A percentile compares a stretch with the other conserved stretches of the same genome.
phyloP scores from a whole-genome alignment of 2,113 vertebrate species.

The Aegithalos caudatus region DNA sequence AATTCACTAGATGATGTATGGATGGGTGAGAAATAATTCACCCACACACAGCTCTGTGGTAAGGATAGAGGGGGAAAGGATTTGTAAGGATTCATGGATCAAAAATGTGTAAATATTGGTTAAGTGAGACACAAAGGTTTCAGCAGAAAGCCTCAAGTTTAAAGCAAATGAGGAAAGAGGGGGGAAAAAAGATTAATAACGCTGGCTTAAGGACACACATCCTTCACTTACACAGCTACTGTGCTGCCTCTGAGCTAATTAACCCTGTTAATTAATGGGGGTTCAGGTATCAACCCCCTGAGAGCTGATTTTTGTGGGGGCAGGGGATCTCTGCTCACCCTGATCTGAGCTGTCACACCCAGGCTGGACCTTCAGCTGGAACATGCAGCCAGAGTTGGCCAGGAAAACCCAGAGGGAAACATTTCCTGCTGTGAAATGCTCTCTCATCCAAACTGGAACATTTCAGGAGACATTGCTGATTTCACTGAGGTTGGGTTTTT shows the following conservation, averaged over 20 bases:
- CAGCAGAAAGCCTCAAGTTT: not conserved
- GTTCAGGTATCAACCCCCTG: not conserved
- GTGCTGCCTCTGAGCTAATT: not conserved
- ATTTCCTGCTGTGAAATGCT: not conserved
- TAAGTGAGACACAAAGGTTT: not conserved
- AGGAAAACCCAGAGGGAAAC: not conserved
- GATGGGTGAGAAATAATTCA: not conserved
- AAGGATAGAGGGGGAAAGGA: not conserved
- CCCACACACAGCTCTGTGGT: fast-evolving
- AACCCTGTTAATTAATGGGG: not conserved
- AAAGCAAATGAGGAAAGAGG: not conserved
- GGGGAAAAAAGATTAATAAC: not conserved
- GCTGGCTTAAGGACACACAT: not conserved
- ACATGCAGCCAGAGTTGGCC: not conserved
- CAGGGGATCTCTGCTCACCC: not conserved
- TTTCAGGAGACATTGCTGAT: not conserved
- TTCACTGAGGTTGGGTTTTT: not conserved
- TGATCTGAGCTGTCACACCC: not conserved
- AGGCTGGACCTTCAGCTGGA: not conserved
- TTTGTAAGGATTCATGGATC: not conserved
- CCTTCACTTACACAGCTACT: not conserved
- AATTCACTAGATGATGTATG: not conserved
- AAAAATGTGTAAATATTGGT: not conserved
- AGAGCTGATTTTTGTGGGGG: not conserved
- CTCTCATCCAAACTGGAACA: conserved; percentile 7